These are phyloP conservation scores for Regulus satrapa DNA, from an alignment of 2,113 vertebrate genomes.

Conservation along the genomic window DNA sequence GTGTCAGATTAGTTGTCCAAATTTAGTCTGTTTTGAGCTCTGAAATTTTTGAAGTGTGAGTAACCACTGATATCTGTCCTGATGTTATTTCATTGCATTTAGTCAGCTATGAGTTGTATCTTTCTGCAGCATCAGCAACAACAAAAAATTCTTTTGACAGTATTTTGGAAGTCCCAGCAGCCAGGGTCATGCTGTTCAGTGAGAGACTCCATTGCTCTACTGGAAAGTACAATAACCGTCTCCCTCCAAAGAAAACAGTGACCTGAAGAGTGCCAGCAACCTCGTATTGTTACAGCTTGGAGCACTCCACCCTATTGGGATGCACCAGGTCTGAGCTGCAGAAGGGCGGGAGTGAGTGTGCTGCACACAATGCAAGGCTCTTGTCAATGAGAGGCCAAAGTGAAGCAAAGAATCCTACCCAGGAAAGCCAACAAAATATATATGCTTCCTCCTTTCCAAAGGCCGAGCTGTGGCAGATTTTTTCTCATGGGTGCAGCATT, in stretches of 20 bases:
- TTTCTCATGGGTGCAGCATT: neutral
- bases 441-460: neutral
- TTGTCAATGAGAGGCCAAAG: neutral
- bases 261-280: neutral
- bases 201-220: neutral
- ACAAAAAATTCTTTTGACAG: neutral
- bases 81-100: neutral
- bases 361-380: neutral
- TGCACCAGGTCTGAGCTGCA: neutral
- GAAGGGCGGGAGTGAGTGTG: neutral
- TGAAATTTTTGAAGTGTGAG: neutral
- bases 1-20: neutral
- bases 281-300: neutral
- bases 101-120: neutral
- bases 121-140: slow-evolving; percentile 10
- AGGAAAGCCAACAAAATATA: slow-evolving; percentile 6
- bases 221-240: neutral
- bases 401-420: neutral
- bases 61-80: neutral
- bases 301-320: slow-evolving; percentile 1
- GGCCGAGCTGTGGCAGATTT: neutral
- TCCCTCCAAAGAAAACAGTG: slow-evolving; percentile 38
- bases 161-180: neutral
- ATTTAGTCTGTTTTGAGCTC: neutral
- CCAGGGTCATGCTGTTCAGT: neutral